Base-by-base conservation (phyloP, 30 jellyfish, hydroid and myxozoan genomes). In the Mastigias papua region DNA sequence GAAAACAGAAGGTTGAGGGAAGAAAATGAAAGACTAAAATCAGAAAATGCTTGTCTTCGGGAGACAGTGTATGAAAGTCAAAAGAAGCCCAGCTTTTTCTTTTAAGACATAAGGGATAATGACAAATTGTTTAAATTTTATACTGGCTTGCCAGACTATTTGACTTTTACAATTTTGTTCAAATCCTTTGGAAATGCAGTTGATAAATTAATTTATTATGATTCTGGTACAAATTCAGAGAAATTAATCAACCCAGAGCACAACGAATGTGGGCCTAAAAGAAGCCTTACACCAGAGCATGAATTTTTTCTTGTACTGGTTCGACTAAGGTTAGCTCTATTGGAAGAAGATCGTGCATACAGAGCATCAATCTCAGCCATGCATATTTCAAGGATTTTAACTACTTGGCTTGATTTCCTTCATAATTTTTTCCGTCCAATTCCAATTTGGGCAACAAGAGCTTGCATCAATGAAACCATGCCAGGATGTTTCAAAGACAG, bases 381-480 rank as follows among this genome's bases (percentile, higher is more conserved):
- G 26, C 65, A 70, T 88, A 23, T 75, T 33, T 63, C 86, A 46
- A 37, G 88, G 69, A 69, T 78, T 64, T 32, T 33, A 17, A 88
- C 57, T 32, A 88, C 88, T 8, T 88, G 87, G 97, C 2, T 64
- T 80, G 93, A 81, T 84, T 62, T 71, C 60, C 54, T 73, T 27
- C 90, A 90, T 54, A 22, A 0, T 35, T 16, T 29, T 28, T 72
- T 88, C 54, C 73, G 97, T 57, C 19, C 65, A 57, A 13, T 69
- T 28, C 90, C 97, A 51, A 71, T 89, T 30, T 80, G 94, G 86
- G 75, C 93, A 61, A 9, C 89, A 69, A 67, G 78, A 62, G 58
- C 67, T 61, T 57, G 64, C 30, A 72, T 82, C 25, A 50, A 82
- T 48, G 74, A 69, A 48, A 81, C 90, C 35, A 80, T 89, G 94